Percentiles rank a stretch among this genome's conserved stretches.
These are phyloP conservation scores for Tympanuchus pallidicinctus DNA, from an alignment of 2,113 vertebrate species.

Conservation along the genomic window DNA sequence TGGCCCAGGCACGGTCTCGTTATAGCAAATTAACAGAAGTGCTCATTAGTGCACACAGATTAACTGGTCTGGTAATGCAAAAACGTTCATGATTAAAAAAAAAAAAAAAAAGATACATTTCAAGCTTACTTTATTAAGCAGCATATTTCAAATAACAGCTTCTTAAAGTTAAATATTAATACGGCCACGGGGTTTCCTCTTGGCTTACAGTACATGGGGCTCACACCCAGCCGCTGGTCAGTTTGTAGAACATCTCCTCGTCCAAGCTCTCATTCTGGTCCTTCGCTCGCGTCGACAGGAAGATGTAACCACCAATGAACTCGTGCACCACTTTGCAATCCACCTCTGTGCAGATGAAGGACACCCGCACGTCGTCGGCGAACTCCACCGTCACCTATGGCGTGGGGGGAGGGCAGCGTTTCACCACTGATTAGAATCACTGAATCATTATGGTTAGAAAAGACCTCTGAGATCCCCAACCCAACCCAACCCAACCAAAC, in stretches of 20 bases:
- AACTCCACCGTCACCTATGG: constrained; percentile 95
- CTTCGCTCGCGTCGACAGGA: constrained; percentile 95
- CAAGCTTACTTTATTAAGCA: constrained; percentile 88
- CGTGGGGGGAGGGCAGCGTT: background rate
- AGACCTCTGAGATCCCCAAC: background rate
- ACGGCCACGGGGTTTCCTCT: constrained; percentile 65
- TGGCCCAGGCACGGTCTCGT: background rate
- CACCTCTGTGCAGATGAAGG: constrained; percentile 95
- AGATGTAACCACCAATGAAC: constrained; percentile 99
- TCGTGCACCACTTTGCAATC: constrained; percentile 99
- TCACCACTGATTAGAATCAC: background rate
- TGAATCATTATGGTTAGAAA: no score
- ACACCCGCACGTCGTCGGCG: constrained; percentile 92
- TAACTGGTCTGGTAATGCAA: constrained; percentile 77
- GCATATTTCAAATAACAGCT: constrained; percentile 82
- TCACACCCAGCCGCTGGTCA: constrained; percentile 99
- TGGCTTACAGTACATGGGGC: background rate
- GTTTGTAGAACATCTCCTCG: constrained; percentile 99
- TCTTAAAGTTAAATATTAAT: constrained; percentile 77
- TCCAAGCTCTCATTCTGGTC: constrained; percentile 99
- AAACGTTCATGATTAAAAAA: constrained; percentile 59
- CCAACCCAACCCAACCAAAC: no score
- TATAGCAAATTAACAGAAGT: constrained; percentile 73
- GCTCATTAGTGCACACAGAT: constrained; percentile 79
- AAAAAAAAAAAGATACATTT: constrained; percentile 77